Conservation (phyloP, 1,140 invertebrate species). For the Drosophila biarmipes region DNA sequence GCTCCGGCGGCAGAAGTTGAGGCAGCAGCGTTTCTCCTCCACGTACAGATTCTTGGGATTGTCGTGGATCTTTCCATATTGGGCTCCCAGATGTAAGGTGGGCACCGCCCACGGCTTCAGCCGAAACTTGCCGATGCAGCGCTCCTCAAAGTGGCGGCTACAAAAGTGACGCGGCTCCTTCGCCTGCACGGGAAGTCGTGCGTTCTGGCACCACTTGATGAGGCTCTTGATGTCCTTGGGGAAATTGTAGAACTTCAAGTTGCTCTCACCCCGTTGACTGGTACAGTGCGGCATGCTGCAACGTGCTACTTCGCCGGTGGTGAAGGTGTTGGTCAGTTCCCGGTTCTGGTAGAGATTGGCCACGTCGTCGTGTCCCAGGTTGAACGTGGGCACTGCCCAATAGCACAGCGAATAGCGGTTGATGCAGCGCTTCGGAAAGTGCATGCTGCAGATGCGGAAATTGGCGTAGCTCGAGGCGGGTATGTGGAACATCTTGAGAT, state of each 20-base stretch:
- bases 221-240: constrained; percentile 80
- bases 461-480: constrained; percentile 61
- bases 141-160: constrained; percentile 78
- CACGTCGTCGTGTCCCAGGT: constrained; percentile 79
- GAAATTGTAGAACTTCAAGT: constrained; percentile 80
- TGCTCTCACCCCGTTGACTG: constrained; percentile 76
- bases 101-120: constrained; percentile 81
- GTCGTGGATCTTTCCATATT: constrained; percentile 78
- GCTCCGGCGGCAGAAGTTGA: constrained; percentile 74
- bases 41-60: constrained; percentile 76
- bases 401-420: constrained; percentile 80
- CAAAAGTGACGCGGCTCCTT: constrained; percentile 80
- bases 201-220: constrained; percentile 82
- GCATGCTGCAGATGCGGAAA: constrained; percentile 79
- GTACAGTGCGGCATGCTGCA: constrained; percentile 80
- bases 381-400: constrained; percentile 81
- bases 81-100: constrained; percentile 72
- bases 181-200: constrained; percentile 73
- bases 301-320: constrained; percentile 72
- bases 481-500: constrained; percentile 78
- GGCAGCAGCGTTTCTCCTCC: constrained; percentile 78
- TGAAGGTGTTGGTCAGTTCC: constrained; percentile 76
- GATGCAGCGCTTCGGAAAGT: constrained; percentile 80
- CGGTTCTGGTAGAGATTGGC: constrained; percentile 82
- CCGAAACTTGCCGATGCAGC: constrained; percentile 79